Conservation (phyloP, 2,888 invertebrate genomes). For the Agriotes lineatus region DNA sequence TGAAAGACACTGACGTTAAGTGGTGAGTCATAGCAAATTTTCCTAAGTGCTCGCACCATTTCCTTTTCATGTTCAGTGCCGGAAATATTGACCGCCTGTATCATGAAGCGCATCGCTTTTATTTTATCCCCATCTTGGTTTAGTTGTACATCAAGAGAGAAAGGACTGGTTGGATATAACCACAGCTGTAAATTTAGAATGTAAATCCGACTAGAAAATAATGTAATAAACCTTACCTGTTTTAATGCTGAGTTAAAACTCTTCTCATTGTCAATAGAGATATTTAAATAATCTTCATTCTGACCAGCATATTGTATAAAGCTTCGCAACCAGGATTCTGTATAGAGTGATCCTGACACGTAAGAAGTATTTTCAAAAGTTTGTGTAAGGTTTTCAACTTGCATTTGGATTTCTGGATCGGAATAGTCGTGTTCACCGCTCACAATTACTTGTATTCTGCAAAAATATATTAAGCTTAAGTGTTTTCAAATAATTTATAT, state of each 20-base stretch:
- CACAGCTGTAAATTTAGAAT: constrained; percentile 71
- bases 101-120: constrained; percentile 85
- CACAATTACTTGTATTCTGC: constrained; percentile 79
- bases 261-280: constrained; percentile 79
- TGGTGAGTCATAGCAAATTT: constrained; percentile 81
- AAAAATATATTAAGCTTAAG: no score
- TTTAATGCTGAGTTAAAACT: constrained; percentile 82
- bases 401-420: constrained; percentile 79
- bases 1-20: constrained; percentile 93
- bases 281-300: constrained; percentile 81
- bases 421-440: constrained; percentile 87
- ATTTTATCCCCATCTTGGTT: constrained; percentile 82
- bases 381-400: constrained; percentile 83
- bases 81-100: constrained; percentile 90
- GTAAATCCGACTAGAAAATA: neutral
- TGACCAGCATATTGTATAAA: constrained; percentile 82
- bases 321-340: constrained; percentile 90
- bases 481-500: neutral
- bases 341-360: constrained; percentile 83
- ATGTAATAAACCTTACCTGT: constrained; percentile 69
- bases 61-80: constrained; percentile 93
- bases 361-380: constrained; percentile 84
- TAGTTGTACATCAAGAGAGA: constrained; percentile 87
- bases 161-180: constrained; percentile 83
- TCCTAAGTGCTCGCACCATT: constrained; percentile 86